Evolutionary conservation across 1,140 invertebrate species (phyloP), one percentile per base, ranked within the genome.

Genomic region (Schlechtendalia chinensis): DNA sequence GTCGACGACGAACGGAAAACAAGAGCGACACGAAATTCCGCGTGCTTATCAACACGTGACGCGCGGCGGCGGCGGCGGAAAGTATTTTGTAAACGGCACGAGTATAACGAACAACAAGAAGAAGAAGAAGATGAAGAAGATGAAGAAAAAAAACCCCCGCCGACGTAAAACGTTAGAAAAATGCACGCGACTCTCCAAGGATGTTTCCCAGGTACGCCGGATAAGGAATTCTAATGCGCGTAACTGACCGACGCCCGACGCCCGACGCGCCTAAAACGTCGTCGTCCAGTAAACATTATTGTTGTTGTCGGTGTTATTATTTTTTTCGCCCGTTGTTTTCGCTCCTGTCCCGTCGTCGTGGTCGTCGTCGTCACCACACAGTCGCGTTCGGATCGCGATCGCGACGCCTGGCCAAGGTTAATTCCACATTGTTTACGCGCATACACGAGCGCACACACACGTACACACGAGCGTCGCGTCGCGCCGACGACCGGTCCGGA

Each of bases 181-280:
- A 79, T 45, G 74, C n/a, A n/a, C 27, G 56, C 69, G 58, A 75
- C 29, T 39, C 3, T 75, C 54, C 47, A 59, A 61, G 54, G 74
- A 79, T 79, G 74, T 79, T 79, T 79, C 74, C 56, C 74, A 61
- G 56, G 58, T 61, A 27, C 32, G 32, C 74, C 27, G n/a, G 74
- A 61, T 59, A 59, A 79, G 74, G 74, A 79, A 79, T 79, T 79
- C 50, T 79, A 79, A 79, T 79, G 74, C 19, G 56, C 74, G 74
- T 79, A 47, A 61, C 74, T 32, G 45, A 45, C 39, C 72, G 72
- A 19, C 72, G 24, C 74, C 32, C 74, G 54, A 79, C n/a, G 74
- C 47, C n/a, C n/a, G 53, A 71, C 53, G 69, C 47, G 65, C n/a
- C 39, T 32, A n/a, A 24, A 39, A 39, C 8, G 8, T 14, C 63